Conservation (phyloP, 2,113 vertebrate species). For the Otocyon megalotis region DNA sequence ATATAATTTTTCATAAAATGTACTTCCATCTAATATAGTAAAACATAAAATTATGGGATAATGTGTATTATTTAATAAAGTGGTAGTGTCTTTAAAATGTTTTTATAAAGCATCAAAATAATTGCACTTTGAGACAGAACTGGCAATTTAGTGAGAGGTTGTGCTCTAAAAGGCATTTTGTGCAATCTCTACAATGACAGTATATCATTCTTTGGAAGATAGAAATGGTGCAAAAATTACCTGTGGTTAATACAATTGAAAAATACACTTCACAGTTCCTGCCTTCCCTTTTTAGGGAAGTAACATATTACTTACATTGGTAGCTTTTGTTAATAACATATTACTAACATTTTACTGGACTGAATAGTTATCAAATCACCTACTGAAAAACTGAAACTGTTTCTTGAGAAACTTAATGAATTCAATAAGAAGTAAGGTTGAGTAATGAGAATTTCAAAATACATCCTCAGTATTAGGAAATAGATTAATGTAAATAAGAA, state of each 20-base stretch:
- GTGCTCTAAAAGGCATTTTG: neutral
- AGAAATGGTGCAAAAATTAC: neutral
- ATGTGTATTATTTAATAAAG: slow-evolving; percentile 48
- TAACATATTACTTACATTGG: neutral
- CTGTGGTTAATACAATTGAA: neutral
- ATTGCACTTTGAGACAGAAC: slow-evolving; percentile 18
- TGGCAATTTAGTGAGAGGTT: neutral
- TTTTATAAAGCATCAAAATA: slow-evolving; percentile 56
- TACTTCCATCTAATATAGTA: slow-evolving; percentile 1
- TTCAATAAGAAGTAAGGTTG: slow-evolving; percentile 11
- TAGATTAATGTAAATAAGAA: neutral
- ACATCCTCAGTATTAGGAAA: neutral
- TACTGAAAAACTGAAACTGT: slow-evolving; percentile 25
- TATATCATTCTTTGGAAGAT: slow-evolving; percentile 10
- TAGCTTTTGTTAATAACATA: neutral
- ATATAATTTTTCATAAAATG: slow-evolving; percentile 36
- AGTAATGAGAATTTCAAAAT: slow-evolving; percentile 53
- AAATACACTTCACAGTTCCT: neutral
- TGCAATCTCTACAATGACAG: neutral
- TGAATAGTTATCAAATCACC: slow-evolving; percentile 18
- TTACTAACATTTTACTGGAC: slow-evolving; percentile 10
- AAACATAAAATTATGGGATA: neutral
- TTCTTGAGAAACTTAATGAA: slow-evolving; percentile 35
- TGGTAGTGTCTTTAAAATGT: slow-evolving; percentile 38
- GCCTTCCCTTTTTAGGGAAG: neutral